Evolutionary conservation across 2,113 vertebrate genomes (phyloP), one percentile per base, ranked within the genome.

Genomic region (Paracanthobrama guichenoti): DNA sequence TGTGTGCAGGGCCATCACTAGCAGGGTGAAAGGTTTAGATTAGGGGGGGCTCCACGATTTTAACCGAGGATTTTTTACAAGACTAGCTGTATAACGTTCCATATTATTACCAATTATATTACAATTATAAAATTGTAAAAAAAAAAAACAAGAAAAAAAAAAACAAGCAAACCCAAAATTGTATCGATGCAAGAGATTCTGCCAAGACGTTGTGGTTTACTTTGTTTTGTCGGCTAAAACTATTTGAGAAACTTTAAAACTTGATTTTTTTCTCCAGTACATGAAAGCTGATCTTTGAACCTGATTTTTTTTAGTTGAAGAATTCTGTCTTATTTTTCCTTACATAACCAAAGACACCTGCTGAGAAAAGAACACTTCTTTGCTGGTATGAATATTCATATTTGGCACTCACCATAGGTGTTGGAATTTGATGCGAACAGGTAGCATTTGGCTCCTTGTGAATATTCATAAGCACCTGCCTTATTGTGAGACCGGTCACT

Each of bases 401-500:
- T 76, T 53, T 55, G 24, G 26, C 16, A 57, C 28, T 55, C 74
- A 8, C 18, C 18, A 57, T 57, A 28, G 22, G 71, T 73, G 42
- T 8, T 26, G n/a, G 42, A 73, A 26, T 73, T 48, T 73, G 53
- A 78, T 16, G 20, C 16, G 53, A 60, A 78, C 31, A 60, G 12
- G 31, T 42, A n/a, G 31, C 10, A 39, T 59, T 77, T 77, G 31
- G 35, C 18, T 60, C 0, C 35, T 78, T 59, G 13, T 39, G 35
- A 78, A 5, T 42, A 59, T 78, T 78, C 28, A 35, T 31, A 76
- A 57, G 20, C 75, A 42, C 74, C 53, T 39, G 69, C 39, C 20
- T 75, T 75, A 75, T 16, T 53, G 48, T 53, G 6, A 14, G 8
- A 55, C 44, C 4, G 46, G 42, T 50, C 67, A 71, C 7, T 71